Evolutionary conservation across 2,888 invertebrate genomes (phyloP), one percentile per base, ranked within the genome.

Genomic region (Polietes domitor): DNA sequence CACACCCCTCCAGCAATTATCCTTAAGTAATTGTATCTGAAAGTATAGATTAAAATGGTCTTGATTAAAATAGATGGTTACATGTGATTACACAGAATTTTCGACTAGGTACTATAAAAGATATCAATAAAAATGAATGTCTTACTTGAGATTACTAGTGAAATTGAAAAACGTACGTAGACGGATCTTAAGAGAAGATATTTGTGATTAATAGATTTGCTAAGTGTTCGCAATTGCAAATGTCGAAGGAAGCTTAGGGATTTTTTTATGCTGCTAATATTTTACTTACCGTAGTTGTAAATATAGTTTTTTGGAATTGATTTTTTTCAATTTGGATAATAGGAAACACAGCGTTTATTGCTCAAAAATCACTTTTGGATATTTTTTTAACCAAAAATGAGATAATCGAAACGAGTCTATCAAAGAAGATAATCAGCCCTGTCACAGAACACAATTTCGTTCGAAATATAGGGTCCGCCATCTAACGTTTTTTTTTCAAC

Each of bases 21-120:
- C 47, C 43, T 55, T n/a, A 70, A 71, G 77, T 77, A 74, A 74
- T 83, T 75, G 77, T 75, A 32, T 26, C 43, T 17, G 28, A 43
- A 77, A 32, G 41, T 43, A 63, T 26, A 41, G 58, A 24, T 58
- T 58, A 58, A 58, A 58, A 26, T 58, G 68, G 12, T 68, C 43
- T 15, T 43, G 68, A 68, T 68, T 68, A 68, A 68, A 43, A 68
- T 68, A 24, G 68, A 68, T 68, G 41, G 43, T 68, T 68, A 68
- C 43, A 21, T 24, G 24, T 43, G 43, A 21, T 68, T 24, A 43
- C 24, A 43, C 21, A n/a, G n/a, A n/a, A n/a, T 68, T 58, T 15
- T 15, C 24, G 58, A n/a, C 6, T 50, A 50, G 17, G 32, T 0
- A 3, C n/a, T 37, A n/a, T n/a, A 4, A 17, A 24, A 55, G n/a